Conservation (phyloP, 2,113 vertebrate species). For the rabbit (Oryctolagus cuniculus) region DNA sequence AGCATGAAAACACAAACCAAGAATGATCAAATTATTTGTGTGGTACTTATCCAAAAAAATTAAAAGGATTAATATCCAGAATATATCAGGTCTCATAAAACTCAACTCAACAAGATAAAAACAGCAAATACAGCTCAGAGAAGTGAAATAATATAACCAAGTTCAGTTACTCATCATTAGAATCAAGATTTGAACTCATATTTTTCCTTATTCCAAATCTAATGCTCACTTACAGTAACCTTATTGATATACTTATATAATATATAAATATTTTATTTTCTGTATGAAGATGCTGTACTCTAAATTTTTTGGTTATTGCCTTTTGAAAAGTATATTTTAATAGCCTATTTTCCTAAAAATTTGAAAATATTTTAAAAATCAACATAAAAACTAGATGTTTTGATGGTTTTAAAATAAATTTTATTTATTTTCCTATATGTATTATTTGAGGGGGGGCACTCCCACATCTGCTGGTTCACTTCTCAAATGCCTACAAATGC, state of each 20-base stretch:
- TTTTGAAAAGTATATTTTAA: not conserved
- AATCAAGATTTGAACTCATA: not conserved
- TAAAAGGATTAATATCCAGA: too few species aligned
- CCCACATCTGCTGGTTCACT: too few species aligned
- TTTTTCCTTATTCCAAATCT: not conserved
- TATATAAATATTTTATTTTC: not conserved
- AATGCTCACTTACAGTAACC: not conserved
- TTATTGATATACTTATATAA: not conserved
- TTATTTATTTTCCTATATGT: too few species aligned
- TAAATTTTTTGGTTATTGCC: not conserved
- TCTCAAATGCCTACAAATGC: too few species aligned
- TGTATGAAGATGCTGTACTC: not conserved
- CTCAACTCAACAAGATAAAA: too few species aligned
- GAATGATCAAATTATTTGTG: too few species aligned
- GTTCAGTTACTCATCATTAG: not conserved
- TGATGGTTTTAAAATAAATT: too few species aligned
- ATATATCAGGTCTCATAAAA: too few species aligned
- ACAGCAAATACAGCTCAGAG: not conserved
- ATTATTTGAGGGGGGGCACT: too few species aligned
- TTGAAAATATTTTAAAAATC: slow-evolving; percentile 14
- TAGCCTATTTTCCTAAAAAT: not conserved
- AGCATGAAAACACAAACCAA: too few species aligned
- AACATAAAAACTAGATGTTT: not conserved
- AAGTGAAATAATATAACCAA: not conserved
- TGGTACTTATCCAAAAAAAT: too few species aligned